phyloP scores from a whole-genome alignment of 1,140 invertebrate species.

The Drosophila paulistorum region DNA sequence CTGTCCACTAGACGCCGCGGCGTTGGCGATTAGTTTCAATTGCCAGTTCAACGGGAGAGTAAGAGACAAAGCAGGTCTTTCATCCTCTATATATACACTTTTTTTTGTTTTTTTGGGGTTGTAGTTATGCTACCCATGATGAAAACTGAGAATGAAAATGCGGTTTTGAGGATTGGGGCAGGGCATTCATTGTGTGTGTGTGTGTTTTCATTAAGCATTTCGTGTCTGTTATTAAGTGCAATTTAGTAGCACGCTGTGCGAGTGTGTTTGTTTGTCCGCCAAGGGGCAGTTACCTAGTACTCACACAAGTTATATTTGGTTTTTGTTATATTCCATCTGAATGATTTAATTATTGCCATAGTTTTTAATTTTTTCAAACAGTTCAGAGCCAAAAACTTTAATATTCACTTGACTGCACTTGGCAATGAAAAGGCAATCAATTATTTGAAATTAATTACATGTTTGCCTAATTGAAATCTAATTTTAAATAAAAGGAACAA shows the following conservation, averaged over 20 bases:
- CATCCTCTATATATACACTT: neutral
- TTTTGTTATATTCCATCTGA: too few species aligned
- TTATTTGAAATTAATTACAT: too few species aligned
- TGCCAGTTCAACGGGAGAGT: slow-evolving; percentile 34
- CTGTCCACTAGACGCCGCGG: slow-evolving; percentile 29
- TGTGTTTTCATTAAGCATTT: slow-evolving; percentile 46
- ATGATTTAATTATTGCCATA: too few species aligned
- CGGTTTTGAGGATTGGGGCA: slow-evolving; percentile 14
- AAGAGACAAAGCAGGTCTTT: neutral
- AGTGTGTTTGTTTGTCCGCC: slow-evolving; percentile 4
- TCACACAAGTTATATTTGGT: neutral
- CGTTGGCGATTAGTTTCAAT: slow-evolving; percentile 72
- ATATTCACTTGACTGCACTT: too few species aligned
- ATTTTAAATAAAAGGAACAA: too few species aligned
- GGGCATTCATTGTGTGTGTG: slow-evolving; percentile 14
- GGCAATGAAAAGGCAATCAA: too few species aligned
- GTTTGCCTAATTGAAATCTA: too few species aligned
- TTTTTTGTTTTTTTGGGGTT: neutral
- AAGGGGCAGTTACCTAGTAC: neutral
- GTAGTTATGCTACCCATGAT: slow-evolving; percentile 1
- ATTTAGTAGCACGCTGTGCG: slow-evolving; percentile 40
- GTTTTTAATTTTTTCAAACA: too few species aligned
- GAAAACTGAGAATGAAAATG: neutral
- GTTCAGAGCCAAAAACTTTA: too few species aligned
- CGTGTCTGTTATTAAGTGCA: slow-evolving; percentile 54